Evolutionary conservation across 2,113 vertebrate species (phyloP).

Genomic region (Dipodomys spectabilis): DNA sequence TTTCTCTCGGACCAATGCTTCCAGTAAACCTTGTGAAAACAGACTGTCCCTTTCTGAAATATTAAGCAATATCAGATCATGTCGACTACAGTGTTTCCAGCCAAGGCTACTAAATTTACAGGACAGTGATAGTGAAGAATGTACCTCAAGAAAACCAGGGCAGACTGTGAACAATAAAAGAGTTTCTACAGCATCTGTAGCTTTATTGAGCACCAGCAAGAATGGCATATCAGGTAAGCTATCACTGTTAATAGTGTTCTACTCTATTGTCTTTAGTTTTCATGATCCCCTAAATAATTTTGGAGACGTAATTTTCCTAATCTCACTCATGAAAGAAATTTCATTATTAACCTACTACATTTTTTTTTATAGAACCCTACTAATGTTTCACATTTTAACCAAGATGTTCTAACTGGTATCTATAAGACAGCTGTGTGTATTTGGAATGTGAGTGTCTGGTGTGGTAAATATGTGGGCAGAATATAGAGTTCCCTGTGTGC

Average conservation of each 20-base stretch:
- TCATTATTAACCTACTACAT: background rate
- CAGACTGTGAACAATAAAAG: slow-evolving; percentile 88
- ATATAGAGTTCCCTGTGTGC: background rate
- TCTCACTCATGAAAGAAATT: background rate
- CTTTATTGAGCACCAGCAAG: slow-evolving; percentile 90
- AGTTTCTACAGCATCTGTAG: slow-evolving; percentile 88
- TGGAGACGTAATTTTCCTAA: slow-evolving; percentile 53
- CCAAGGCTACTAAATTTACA: slow-evolving; percentile 89
- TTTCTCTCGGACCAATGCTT: slow-evolving; percentile 91
- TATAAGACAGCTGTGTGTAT: background rate
- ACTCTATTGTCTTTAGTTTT: slow-evolving; percentile 36
- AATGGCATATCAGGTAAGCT: slow-evolving; percentile 91
- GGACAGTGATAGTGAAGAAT: slow-evolving; percentile 88
- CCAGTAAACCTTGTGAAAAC: slow-evolving; percentile 91
- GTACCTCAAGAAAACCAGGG: slow-evolving; percentile 90
- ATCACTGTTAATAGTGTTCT: slow-evolving; percentile 77
- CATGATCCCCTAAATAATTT: slow-evolving; percentile 25
- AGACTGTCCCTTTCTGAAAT: slow-evolving; percentile 93
- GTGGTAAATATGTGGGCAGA: background rate
- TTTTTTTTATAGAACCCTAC: background rate
- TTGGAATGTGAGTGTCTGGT: slow-evolving; percentile 1
- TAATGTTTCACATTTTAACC: slow-evolving; percentile 42
- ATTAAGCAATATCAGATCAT: slow-evolving; percentile 94
- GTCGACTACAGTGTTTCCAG: slow-evolving; percentile 95
- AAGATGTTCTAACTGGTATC: background rate